These are phyloP conservation scores for Trinectes maculatus DNA, from an alignment of 2,113 vertebrate genomes.

Conservation along the genomic window DNA sequence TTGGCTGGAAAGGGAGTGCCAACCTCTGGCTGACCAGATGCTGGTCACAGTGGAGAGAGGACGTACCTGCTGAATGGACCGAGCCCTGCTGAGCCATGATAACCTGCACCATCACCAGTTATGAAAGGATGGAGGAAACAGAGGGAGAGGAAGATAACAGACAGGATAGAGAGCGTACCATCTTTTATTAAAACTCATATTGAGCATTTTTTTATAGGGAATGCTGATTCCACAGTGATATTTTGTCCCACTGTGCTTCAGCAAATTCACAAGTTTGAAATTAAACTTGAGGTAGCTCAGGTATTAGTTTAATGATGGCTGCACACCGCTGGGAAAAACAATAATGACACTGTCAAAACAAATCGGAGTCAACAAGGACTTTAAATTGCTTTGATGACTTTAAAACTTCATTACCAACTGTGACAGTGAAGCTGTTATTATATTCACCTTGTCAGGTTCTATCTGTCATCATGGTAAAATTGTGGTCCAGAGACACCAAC, in stretches of 20 bases:
- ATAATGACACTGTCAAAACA: conserved; percentile 1
- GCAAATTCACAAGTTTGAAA: background rate
- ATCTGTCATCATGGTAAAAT: too few relatives aligned
- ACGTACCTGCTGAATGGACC: conserved; percentile 49
- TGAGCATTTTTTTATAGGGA: background rate
- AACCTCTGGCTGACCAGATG: conserved; percentile 68
- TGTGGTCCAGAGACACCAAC: too few relatives aligned
- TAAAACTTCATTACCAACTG: background rate
- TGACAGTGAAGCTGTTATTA: too few relatives aligned
- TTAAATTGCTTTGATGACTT: background rate
- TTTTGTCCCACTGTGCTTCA: background rate
- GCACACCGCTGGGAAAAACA: background rate
- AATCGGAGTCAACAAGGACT: background rate
- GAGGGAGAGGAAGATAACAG: background rate
- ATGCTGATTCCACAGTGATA: background rate
- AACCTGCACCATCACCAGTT: background rate
- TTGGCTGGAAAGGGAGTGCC: conserved; percentile 35
- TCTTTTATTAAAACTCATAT: background rate
- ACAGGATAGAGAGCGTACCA: background rate
- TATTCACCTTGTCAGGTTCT: too few relatives aligned
- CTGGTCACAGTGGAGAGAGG: conserved; percentile 58
- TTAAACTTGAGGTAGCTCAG: background rate
- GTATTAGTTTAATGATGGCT: background rate
- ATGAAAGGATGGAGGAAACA: background rate
- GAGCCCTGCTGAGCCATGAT: conserved; percentile 33